Evolutionary conservation across 2,113 vertebrate genomes (phyloP).

Genomic region (Gadus chalcogrammus): DNA sequence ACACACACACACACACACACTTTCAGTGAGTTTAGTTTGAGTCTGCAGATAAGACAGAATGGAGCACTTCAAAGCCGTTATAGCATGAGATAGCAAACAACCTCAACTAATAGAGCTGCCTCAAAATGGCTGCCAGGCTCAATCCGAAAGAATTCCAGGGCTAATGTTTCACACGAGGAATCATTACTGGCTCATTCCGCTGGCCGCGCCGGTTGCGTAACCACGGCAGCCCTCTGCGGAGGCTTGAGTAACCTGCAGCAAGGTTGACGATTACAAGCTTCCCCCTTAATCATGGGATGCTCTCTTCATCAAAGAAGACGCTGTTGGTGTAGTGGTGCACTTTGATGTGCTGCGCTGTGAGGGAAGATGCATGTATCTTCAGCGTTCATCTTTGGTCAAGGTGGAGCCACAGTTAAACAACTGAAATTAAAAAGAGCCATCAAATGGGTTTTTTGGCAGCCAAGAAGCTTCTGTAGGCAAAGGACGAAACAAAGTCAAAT

Average conservation of each 20-base stretch:
- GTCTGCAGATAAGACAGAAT: slow-evolving; percentile 65
- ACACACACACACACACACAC: slow-evolving; percentile 23
- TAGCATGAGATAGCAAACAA: slow-evolving; percentile 61
- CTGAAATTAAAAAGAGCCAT: too few relatives aligned
- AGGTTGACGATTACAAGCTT: slow-evolving; percentile 37
- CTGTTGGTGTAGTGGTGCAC: slow-evolving; percentile 8
- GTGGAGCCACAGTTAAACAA: not conserved
- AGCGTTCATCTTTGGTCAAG: slow-evolving; percentile 12
- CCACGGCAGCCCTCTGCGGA: slow-evolving; percentile 22
- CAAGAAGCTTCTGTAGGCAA: too few relatives aligned
- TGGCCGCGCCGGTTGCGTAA: slow-evolving; percentile 44
- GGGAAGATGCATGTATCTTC: slow-evolving; percentile 12
- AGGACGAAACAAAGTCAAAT: too few relatives aligned
- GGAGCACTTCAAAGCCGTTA: slow-evolving; percentile 63
- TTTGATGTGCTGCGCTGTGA: not conserved
- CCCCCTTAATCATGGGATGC: slow-evolving; percentile 39
- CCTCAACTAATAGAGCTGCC: slow-evolving; percentile 49
- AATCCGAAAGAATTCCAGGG: slow-evolving; percentile 35
- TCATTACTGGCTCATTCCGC: slow-evolving; percentile 11
- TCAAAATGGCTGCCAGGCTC: slow-evolving; percentile 65
- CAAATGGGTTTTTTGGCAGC: too few relatives aligned
- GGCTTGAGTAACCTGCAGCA: slow-evolving; percentile 48
- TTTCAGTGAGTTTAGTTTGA: slow-evolving; percentile 48
- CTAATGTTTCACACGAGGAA: slow-evolving; percentile 39
- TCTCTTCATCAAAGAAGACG: slow-evolving; percentile 44